Evolutionary conservation across 37 sponge, comb jelly and placozoan genomes (phyloP), one percentile per base, ranked within the genome.

Genomic region (Crambe crambe): DNA sequence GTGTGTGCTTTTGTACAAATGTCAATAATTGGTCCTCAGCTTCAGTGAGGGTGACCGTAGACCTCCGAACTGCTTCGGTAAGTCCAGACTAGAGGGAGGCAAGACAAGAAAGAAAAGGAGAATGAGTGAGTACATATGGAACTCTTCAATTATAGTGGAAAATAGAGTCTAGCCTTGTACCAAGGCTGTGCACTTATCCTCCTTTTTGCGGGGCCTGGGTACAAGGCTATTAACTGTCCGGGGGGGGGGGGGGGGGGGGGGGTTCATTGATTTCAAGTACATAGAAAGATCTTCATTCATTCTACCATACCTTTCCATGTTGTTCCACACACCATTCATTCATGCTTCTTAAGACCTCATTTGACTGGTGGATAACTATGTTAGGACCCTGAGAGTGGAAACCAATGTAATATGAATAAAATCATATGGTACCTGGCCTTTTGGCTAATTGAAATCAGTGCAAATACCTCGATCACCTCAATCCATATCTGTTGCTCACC

Each of bases 281-380:
- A 6, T 15, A n/a, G 38, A 51, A 54, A 37, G 32, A 41, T 44
- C 39, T 44, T n/a, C 27, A 9, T 51, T 2, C 18, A 39, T 23
- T 47, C 51, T 47, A 47, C 6, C 88, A 38, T 62, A 92, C 93
- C 75, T 89, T 81, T 38, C 89, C 88, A 77, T 96, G 96, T 9
- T 92, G 90, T 17, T 79, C 51, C 6, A 54, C 75, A 38, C 90
- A 92, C 96, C 96, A 96, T 42, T 76, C 77, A 12, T 72, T 75
- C 96, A 96, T 96, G 15, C 59, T 61, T 31, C 71, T 56, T 22
- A 96, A 76, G 8, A 89, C 83, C 1, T 54, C 47, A 44, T 89
- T 90, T 5, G 90, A 54, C 54, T 92, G 93, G 83, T 95, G 89
- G 42, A 95, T 80, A 27, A 88, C 77, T 10, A 95, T 64, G 56